Percentiles rank a stretch among this genome's conserved stretches.
phyloP scores from a whole-genome alignment of 2,797 vertebrate species.

The Pyrocephalus nanus region DNA sequence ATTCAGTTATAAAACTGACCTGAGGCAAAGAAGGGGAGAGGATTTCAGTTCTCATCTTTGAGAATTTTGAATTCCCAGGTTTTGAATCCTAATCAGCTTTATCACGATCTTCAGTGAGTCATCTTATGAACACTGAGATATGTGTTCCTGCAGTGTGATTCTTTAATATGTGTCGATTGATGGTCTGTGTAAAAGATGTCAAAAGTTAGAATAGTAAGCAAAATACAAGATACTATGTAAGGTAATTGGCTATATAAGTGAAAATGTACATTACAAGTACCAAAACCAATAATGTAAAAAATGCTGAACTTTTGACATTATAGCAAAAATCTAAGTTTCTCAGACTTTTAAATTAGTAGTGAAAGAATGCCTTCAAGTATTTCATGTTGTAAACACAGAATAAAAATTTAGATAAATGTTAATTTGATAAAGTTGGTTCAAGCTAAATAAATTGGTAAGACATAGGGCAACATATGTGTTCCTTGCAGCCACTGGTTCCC shows the following conservation, averaged over 20 bases:
- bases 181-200: neutral
- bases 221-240: neutral
- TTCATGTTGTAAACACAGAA: neutral
- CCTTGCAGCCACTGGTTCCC: neutral
- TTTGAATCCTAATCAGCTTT: neutral
- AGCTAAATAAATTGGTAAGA: neutral
- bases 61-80: neutral
- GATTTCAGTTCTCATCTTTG: neutral
- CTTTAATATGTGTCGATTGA: neutral
- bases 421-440: neutral
- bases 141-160: neutral
- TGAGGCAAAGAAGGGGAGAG: neutral
- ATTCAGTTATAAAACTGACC: neutral
- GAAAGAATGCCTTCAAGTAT: neutral
- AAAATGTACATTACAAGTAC: neutral
- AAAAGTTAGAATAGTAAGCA: neutral
- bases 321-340: neutral
- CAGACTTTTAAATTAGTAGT: neutral
- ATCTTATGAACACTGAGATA: neutral
- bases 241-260: neutral
- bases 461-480: neutral
- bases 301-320: neutral
- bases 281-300: neutral
- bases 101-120: neutral
- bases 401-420: neutral